Evolutionary conservation across 2,888 invertebrate genomes (phyloP).

Genomic region (Heliconius sara): DNA sequence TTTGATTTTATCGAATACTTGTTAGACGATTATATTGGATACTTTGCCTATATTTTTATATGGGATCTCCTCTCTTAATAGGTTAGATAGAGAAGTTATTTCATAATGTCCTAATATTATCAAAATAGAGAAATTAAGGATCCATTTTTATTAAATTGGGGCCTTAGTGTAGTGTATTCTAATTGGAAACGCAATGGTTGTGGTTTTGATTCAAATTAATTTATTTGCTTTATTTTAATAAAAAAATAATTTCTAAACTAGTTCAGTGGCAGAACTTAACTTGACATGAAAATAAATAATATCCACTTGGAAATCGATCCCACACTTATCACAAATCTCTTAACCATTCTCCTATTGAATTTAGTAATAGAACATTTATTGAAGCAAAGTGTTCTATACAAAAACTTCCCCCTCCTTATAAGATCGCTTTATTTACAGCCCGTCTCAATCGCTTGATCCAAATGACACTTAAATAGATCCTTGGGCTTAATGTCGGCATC

Average conservation of each 20-base stretch:
- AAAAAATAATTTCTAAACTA: no score
- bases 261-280: neutral
- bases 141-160: no score
- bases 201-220: no score
- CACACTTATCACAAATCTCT: neutral
- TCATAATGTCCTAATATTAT: no score
- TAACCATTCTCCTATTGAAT: neutral
- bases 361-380: neutral
- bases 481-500: slow-evolving; percentile 33
- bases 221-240: no score
- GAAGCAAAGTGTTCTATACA: slow-evolving; percentile 11
- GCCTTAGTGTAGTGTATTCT: no score
- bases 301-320: neutral
- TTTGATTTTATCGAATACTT: slow-evolving; percentile 28
- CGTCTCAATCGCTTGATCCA: slow-evolving; percentile 24
- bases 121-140: no score
- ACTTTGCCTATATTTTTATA: neutral
- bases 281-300: neutral
- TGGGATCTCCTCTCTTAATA: neutral
- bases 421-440: slow-evolving; percentile 27
- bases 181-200: no score
- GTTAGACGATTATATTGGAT: slow-evolving; percentile 4
- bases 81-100: no score
- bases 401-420: slow-evolving; percentile 16
- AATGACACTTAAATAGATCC: slow-evolving; percentile 36